These are phyloP conservation scores for Proisotoma minuta DNA, from an alignment of 2,888 invertebrate species.

Conservation along the genomic window DNA sequence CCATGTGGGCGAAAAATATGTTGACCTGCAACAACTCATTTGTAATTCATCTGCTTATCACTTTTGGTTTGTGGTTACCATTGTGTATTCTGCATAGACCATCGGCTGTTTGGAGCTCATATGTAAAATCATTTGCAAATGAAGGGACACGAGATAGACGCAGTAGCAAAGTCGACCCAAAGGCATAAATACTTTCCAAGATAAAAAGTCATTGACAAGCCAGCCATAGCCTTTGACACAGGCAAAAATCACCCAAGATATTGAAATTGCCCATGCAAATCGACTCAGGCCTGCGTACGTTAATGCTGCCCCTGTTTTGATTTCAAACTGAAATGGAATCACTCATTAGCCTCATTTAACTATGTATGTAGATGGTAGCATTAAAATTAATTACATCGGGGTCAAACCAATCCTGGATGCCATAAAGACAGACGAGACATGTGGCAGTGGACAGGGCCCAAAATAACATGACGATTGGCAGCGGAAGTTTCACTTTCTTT, in stretches of 20 bases:
- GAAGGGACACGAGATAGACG: constrained; percentile 40
- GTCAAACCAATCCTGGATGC: constrained; percentile 38
- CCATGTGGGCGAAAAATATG: constrained; percentile 35
- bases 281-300: constrained; percentile 38
- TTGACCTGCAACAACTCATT: constrained; percentile 22
- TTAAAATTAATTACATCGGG: too few species aligned
- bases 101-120: constrained; percentile 28
- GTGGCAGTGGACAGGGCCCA: constrained; percentile 38
- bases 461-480: neutral
- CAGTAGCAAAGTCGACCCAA: constrained; percentile 40
- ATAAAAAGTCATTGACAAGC: constrained; percentile 41
- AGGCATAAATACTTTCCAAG: constrained; percentile 44
- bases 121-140: constrained; percentile 38
- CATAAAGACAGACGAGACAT: constrained; percentile 27
- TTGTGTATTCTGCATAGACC: constrained; percentile 27
- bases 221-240: constrained; percentile 48
- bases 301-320: constrained; percentile 21
- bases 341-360: too few species aligned
- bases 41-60: neutral
- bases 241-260: constrained; percentile 48
- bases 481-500: constrained; percentile 19
- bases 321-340: too few species aligned
- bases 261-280: constrained; percentile 43
- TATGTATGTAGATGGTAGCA: too few species aligned
- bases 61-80: constrained; percentile 14